A percentile compares a stretch with the other conserved stretches of the same genome.
phyloP scores from a whole-genome alignment of 2,888 invertebrate species.

The Dryococelus australis region DNA sequence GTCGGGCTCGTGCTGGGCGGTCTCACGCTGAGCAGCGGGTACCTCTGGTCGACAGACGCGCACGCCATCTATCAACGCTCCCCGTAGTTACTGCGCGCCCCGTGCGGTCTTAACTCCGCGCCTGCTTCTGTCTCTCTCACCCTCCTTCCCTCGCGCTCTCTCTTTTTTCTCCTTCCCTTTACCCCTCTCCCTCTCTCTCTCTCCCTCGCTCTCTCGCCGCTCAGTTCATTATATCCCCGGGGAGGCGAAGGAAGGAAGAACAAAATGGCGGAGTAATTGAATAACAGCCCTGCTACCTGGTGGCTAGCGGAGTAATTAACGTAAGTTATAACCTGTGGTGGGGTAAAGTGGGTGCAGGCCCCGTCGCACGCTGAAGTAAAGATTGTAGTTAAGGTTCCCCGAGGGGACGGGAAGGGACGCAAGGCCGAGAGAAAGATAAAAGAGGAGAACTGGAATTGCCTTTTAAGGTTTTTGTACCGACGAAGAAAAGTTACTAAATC shows the following conservation, averaged over 20 bases:
- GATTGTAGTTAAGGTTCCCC: neutral
- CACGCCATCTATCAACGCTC: neutral
- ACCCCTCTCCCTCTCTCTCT: conserved; percentile 17
- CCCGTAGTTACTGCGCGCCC: neutral
- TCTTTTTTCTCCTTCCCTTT: conserved; percentile 64
- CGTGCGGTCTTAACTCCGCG: neutral
- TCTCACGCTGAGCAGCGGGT: neutral
- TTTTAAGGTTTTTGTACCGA: neutral
- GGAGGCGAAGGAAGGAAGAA: conserved; percentile 19
- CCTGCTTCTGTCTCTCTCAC: conserved; percentile 54
- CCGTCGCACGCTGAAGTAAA: conserved; percentile 17
- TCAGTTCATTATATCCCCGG: conserved; percentile 24
- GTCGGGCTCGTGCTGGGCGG: neutral
- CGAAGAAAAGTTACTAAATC: neutral
- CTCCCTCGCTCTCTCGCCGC: conserved; percentile 35
- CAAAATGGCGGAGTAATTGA: conserved; percentile 28
- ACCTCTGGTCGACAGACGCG: neutral
- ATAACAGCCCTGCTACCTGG: conserved; percentile 30
- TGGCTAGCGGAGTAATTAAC: conserved; percentile 29
- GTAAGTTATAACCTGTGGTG: conserved; percentile 27
- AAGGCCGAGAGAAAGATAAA: neutral
- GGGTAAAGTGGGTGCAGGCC: neutral
- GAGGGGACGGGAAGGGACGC: neutral
- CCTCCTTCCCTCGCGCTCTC: conserved; percentile 62
- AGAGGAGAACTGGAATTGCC: conserved; percentile 2